phyloP scores from a whole-genome alignment of 2,888 invertebrate species.

The Xiphydria camelus region DNA sequence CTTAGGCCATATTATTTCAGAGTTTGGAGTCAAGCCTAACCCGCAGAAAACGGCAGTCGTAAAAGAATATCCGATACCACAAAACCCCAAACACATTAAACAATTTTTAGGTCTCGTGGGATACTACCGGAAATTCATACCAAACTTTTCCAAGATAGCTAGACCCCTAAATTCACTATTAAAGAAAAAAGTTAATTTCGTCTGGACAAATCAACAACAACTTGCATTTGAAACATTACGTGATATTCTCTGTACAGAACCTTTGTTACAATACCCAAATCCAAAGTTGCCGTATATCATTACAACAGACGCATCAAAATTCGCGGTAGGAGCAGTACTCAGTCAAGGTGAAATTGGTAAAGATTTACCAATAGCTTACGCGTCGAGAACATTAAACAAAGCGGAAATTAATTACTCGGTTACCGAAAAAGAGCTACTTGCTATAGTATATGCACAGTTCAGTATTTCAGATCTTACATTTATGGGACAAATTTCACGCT shows the following conservation, averaged over 20 bases:
- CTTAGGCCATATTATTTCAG: conserved; percentile 3
- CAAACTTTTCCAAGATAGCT: conserved; percentile 7
- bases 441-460: conserved; percentile 17
- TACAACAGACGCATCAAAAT: conserved; percentile 19
- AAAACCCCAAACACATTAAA: conserved; percentile 1
- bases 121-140: conserved; percentile 10
- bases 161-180: conserved; percentile 10
- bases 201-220: conserved; percentile 11
- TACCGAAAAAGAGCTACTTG: conserved; percentile 21
- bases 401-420: conserved; percentile 17
- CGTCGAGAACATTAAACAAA: conserved; percentile 15
- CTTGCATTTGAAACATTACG: conserved; percentile 8
- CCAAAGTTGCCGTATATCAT: conserved; percentile 17
- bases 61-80: background rate
- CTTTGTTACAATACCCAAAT: conserved; percentile 15
- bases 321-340: conserved; percentile 19
- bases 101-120: conserved; percentile 12
- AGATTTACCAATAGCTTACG: conserved; percentile 21
- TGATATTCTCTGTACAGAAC: background rate
- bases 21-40: background rate
- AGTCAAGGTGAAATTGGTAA: conserved; percentile 12
- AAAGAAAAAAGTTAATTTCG: conserved; percentile 12
- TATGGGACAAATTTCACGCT: conserved; percentile 21
- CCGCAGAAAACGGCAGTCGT: background rate
- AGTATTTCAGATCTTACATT: conserved; percentile 22